Evolutionary conservation across 2,113 vertebrate species (phyloP).

Genomic region (Microtus ochrogaster): DNA sequence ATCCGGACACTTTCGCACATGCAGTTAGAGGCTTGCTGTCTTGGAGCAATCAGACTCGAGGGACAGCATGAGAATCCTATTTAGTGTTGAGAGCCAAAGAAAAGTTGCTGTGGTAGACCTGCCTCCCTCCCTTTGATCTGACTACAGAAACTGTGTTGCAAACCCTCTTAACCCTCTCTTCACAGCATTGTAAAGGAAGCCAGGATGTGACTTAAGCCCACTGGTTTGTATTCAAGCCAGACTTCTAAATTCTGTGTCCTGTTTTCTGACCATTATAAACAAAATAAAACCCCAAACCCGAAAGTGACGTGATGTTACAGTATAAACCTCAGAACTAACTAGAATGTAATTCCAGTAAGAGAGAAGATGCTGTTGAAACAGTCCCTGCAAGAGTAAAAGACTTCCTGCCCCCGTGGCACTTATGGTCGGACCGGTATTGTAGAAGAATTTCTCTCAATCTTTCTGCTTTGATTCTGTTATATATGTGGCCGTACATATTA

Average conservation of each 20-base stretch:
- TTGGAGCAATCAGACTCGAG: conserved; percentile 54
- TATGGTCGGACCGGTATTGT: neutral
- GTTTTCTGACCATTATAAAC: conserved; percentile 48
- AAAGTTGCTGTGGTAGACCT: neutral
- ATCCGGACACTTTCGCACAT: conserved; percentile 68
- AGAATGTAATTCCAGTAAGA: neutral
- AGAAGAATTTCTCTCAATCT: neutral
- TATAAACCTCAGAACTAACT: conserved; percentile 24
- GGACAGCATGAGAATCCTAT: conserved; percentile 19
- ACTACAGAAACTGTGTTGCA: neutral
- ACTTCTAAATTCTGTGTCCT: conserved; percentile 43
- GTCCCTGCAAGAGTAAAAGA: neutral
- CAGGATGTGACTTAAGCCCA: conserved; percentile 7
- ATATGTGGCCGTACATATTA: neutral
- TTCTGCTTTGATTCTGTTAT: neutral
- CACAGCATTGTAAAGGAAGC: neutral
- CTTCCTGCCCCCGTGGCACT: neutral
- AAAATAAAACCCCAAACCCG: neutral
- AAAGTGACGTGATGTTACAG: neutral
- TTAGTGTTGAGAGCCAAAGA: conserved; percentile 20
- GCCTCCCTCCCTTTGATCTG: conserved; percentile 3
- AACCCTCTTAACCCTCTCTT: neutral
- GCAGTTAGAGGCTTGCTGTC: conserved; percentile 64
- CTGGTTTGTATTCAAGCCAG: conserved; percentile 54
- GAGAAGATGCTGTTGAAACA: neutral